Evolutionary conservation across 2,113 vertebrate genomes (phyloP).

Genomic region (Rhynchomys soricoides): DNA sequence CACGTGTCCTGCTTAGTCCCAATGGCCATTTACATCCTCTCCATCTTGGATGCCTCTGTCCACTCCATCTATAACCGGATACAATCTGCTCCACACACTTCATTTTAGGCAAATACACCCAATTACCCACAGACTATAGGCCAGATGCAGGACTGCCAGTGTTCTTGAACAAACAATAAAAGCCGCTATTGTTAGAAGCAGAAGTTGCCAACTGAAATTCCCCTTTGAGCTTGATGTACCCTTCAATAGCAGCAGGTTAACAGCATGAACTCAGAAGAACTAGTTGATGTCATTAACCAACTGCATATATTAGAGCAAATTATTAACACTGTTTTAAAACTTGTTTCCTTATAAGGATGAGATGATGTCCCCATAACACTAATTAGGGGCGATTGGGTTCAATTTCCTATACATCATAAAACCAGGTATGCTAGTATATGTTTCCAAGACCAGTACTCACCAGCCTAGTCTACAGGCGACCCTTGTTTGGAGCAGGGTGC

Average conservation of each 20-base stretch:
- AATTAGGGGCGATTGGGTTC: not conserved
- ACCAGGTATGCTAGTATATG: not conserved
- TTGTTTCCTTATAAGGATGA: not conserved
- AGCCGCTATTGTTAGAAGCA: not conserved
- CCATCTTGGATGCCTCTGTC: not conserved
- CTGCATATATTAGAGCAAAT: not conserved
- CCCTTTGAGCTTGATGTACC: constrained; percentile 18
- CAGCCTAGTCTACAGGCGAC: not conserved
- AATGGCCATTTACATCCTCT: not conserved
- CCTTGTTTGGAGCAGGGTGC: not conserved
- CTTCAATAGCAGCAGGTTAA: constrained; percentile 8
- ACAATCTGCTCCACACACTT: not conserved
- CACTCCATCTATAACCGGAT: not conserved
- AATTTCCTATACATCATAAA: not conserved
- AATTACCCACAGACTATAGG: not conserved
- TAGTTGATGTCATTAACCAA: not conserved
- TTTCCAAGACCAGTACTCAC: not conserved
- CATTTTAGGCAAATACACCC: not conserved
- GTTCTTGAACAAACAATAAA: constrained; percentile 19
- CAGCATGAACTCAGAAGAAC: not conserved
- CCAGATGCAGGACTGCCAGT: not conserved
- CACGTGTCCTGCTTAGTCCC: not conserved
- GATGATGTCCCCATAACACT: not conserved
- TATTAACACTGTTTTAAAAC: not conserved
- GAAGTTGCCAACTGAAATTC: not conserved